Base-by-base conservation (phyloP, 2,888 invertebrate genomes). In the Apotomis turbidana region DNA sequence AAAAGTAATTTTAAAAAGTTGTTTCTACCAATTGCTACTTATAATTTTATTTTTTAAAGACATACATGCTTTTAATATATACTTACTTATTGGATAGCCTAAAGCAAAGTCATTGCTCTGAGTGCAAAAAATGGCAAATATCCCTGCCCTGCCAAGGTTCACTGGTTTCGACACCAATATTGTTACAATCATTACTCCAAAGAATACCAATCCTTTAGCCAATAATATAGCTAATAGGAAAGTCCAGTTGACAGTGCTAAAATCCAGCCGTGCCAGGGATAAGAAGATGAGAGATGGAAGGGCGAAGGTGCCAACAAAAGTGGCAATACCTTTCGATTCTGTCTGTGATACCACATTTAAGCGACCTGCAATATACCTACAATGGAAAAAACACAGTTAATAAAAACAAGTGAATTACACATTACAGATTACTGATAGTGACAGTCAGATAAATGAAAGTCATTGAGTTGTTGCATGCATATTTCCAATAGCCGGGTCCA, bases 101-200 rank as follows among this genome's bases (percentile, higher is more conserved):
- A 99, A 95, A 27, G 99, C 99, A 93, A 99, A 99, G 90, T 99
- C 99, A 94, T 99, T 99, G 86, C 98, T 98, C 87, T 99, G 99
- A 0, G 99, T 99, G 80, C 97, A 97, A 88, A 99, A 99, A 82
- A 99, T 98, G 15, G 97, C 97, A 94, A 97, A 97, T 73, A 99
- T 94, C 12, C 98, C 99, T 59, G 98, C 97, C 81, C 96, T 95
- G 4, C 97, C 97, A 77, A 96, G 95, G 88, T 98, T 96, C 15
- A 96, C 85, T 5, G 98, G 97, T 83, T 97, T 95, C n/a, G 95
- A 95, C 57, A 98, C 95, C 58, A 98, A 86, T 74, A 98, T 83
- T 3, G 97, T 97, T 44, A 98, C 94, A 58, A 96, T 85, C 63
- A 97, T 94, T 13, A 98, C 98, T 73, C 95, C 90, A 81, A 97